Base-by-base conservation (phyloP, 2,888 invertebrate genomes). In the Dusona sp. region DNA sequence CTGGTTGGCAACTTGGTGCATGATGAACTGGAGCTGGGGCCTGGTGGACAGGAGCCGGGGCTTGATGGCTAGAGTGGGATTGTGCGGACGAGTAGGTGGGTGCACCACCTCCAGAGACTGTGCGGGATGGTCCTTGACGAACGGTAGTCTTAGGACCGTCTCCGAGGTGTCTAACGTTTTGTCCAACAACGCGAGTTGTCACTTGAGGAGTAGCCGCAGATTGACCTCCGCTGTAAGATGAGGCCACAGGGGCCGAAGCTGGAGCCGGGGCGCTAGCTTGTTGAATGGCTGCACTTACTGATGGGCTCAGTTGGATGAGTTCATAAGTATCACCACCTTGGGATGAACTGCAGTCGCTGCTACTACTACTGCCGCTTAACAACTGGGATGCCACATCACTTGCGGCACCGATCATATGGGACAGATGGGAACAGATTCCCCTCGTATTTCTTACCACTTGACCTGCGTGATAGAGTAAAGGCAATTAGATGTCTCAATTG, bases 371-470 rank as follows among this genome's bases (percentile, higher is more conserved):
- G 57, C 57, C 2, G 8, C 8, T 22, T 7, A n/a, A 54, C 8
- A 54, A 54, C 6, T 22, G n/a, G 51, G 51, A n/a, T n/a, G 51
- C 51, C n/a, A n/a, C 51, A n/a, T 54, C 51, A n/a, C n/a, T 11
- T 61, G 61, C 61, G 7, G 73, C 73, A 16, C 54, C 36, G 13
- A n/a, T 7, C 19, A 79, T 25, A 16, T 11, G 16, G 9, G 38
- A 54, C 22, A 16, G 38, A 13, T 57, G n/a, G 38, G 29, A 57
- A 19, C 68, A 70, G 42, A 79, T 22, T n/a, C 70, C 57, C 22
- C 79, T 70, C 2, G 79, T 19, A 13, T 79, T 68, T 22, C 79
- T 79, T 2, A 70, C 25, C 38, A 74, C 36, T n/a, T 57, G 13
- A 74, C 38, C 72, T 72, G 11, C 22, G 22, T 1, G 22, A 22